These are phyloP conservation scores for Centropristis striata DNA, from an alignment of 2,113 vertebrate species.

Conservation along the genomic window DNA sequence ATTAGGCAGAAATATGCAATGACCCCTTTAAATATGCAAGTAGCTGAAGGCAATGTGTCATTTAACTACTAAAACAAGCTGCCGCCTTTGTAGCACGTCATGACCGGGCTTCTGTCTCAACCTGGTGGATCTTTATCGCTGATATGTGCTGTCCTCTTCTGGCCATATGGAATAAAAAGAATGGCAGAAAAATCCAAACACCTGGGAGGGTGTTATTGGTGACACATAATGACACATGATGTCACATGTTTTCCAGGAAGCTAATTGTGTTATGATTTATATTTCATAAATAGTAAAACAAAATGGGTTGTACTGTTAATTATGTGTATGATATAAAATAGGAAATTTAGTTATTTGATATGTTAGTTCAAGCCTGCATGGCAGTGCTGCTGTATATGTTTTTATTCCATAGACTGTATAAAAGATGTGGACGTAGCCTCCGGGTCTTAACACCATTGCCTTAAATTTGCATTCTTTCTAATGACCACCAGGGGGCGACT, in stretches of 20 bases:
- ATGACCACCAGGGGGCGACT: too few species aligned
- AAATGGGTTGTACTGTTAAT: not conserved
- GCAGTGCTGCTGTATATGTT: too few species aligned
- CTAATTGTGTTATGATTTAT: not conserved
- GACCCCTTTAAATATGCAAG: slow-evolving; percentile 65
- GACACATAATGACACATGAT: not conserved
- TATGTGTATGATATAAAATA: not conserved
- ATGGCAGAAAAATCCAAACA: not conserved
- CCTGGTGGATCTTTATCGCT: slow-evolving; percentile 23
- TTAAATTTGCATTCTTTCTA: too few species aligned
- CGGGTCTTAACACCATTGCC: too few species aligned
- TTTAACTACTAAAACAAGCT: slow-evolving; percentile 41
- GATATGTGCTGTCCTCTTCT: slow-evolving; percentile 47
- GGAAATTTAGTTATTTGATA: too few species aligned
- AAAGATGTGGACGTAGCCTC: too few species aligned
- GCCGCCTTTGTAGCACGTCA: not conserved
- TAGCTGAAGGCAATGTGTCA: slow-evolving; percentile 47
- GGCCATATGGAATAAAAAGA: slow-evolving; percentile 1
- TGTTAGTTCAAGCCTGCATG: too few species aligned
- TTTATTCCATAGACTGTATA: too few species aligned
- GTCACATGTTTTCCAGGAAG: not conserved
- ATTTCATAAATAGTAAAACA: not conserved
- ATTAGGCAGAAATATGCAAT: slow-evolving; percentile 60
- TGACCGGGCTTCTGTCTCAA: not conserved
- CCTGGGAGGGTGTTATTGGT: not conserved